Conservation (phyloP, 2,113 vertebrate genomes). For the Oostethus manadensis region DNA sequence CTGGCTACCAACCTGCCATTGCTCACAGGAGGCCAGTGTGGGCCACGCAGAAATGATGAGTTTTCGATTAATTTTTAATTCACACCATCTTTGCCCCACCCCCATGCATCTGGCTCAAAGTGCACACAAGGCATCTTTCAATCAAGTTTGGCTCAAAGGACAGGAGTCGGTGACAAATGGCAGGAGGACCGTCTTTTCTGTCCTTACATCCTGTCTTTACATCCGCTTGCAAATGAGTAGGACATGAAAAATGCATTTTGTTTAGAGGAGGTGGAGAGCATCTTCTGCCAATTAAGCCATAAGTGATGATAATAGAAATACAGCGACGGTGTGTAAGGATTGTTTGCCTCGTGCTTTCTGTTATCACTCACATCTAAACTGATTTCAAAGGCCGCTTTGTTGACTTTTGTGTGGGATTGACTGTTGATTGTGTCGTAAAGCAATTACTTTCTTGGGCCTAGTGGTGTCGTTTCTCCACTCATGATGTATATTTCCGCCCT, state of each 20-base stretch:
- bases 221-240: slow-evolving; percentile 11
- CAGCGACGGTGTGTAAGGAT: not conserved
- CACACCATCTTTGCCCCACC: not conserved
- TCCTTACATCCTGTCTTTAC: slow-evolving; percentile 9
- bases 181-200: too few relatives aligned
- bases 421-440: too few relatives aligned
- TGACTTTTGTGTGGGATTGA: too few relatives aligned
- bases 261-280: not conserved
- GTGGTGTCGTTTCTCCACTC: too few relatives aligned
- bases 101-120: slow-evolving; percentile 14
- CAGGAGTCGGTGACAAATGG: too few relatives aligned
- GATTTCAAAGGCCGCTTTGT: too few relatives aligned
- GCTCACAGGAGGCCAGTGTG: slow-evolving; percentile 10
- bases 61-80: slow-evolving; percentile 7
- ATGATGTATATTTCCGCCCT: too few relatives aligned
- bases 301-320: slow-evolving; percentile 6
- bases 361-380: slow-evolving; percentile 1
- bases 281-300: slow-evolving; percentile 13
- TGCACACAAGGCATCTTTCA: slow-evolving; percentile 13
- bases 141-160: slow-evolving; percentile 9
- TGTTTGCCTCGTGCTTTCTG: slow-evolving; percentile 5
- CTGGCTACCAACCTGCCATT: slow-evolving; percentile 10
- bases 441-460: too few relatives aligned
- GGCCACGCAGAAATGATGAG: slow-evolving; percentile 21
- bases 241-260: slow-evolving; percentile 13